Evolutionary conservation across 1,140 invertebrate species (phyloP), one percentile per base, ranked within the genome.

Genomic region (Macrotrachela quadricornifera): DNA sequence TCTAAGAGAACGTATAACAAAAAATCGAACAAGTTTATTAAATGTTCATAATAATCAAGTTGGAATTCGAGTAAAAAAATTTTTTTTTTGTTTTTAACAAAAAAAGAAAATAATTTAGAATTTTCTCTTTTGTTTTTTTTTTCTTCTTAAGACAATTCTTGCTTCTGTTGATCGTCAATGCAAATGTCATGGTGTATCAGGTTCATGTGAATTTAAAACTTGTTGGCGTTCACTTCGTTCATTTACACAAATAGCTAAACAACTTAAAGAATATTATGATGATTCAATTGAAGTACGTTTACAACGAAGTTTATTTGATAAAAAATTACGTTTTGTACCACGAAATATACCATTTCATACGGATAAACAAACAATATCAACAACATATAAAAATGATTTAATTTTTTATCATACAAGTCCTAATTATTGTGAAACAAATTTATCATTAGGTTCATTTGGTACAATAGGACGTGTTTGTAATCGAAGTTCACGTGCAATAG

Each of bases 171-270:
- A 30, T 30, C 76, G 83, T 15, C 78, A 52, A 36, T 92, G 86
- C 71, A 91, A 91, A 66, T 92, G 86, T 64, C 86, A 91, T 62
- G 86, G 86, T 0, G 84, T 90, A 3, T 88, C 83, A 0, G 77
- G 78, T 6, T 87, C 84, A 3, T 91, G 86, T 71, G 85, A 82
- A 59, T 74, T 90, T 54, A 82, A 86, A 60, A 90, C 85, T 0
- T 92, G 86, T 65, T 92, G 85, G 86, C 82, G 88, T 61, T 83
- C 87, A 62, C 73, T 92, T 46, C 79, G 83, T n/a, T 76, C 80
- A 10, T 88, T 92, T 70, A 73, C 83, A 59, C 81, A 86, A 68
- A 80, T 91, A 43, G 86, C 86, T 53, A 82, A 90, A 63, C 80
- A 81, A 63, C 70, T 94, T 4, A 78, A 81, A 57, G 83, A 86